Evolutionary conservation across 1,140 invertebrate genomes (phyloP).

Genomic region (Artemia franciscana): DNA sequence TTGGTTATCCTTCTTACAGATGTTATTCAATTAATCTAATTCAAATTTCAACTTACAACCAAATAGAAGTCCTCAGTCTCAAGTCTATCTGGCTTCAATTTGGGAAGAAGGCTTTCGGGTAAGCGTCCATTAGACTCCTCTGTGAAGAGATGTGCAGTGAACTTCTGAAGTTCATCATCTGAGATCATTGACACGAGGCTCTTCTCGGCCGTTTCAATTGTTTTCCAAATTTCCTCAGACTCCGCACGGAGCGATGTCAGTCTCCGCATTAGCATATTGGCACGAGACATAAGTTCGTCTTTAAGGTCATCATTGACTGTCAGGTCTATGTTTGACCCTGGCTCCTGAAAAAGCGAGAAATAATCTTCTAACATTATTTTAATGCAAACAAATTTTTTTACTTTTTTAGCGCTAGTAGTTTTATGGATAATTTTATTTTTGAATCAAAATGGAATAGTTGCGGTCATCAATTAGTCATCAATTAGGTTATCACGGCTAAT

Average conservation of each 20-base stretch:
- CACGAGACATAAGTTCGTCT: slow-evolving; percentile 56
- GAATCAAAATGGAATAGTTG: no score
- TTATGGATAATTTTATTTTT: no score
- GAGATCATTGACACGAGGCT: slow-evolving; percentile 60
- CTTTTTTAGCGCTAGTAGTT: no score
- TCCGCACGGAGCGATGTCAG: slow-evolving; percentile 58
- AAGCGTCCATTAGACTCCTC: slow-evolving; percentile 20
- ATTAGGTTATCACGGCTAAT: no score
- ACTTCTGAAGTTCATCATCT: slow-evolving; percentile 36
- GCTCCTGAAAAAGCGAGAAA: no score
- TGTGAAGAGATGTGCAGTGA: neutral
- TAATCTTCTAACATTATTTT: no score
- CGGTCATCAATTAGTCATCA: no score
- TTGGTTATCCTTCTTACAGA: slow-evolving; percentile 1
- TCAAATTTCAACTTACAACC: slow-evolving; percentile 28
- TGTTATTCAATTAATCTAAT: slow-evolving; percentile 4
- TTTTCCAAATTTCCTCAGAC: slow-evolving; percentile 88
- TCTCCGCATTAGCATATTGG: slow-evolving; percentile 50
- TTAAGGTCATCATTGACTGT: slow-evolving; percentile 23
- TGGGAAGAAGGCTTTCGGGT: slow-evolving; percentile 36
- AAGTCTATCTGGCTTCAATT: slow-evolving; percentile 46
- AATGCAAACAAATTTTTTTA: no score
- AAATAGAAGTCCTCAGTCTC: slow-evolving; percentile 76
- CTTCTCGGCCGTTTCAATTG: slow-evolving; percentile 72
- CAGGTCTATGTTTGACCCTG: slow-evolving; percentile 10